Evolutionary conservation across 2,888 invertebrate species (phyloP), one percentile per base, ranked within the genome.

Genomic region (Netelia melanura): DNA sequence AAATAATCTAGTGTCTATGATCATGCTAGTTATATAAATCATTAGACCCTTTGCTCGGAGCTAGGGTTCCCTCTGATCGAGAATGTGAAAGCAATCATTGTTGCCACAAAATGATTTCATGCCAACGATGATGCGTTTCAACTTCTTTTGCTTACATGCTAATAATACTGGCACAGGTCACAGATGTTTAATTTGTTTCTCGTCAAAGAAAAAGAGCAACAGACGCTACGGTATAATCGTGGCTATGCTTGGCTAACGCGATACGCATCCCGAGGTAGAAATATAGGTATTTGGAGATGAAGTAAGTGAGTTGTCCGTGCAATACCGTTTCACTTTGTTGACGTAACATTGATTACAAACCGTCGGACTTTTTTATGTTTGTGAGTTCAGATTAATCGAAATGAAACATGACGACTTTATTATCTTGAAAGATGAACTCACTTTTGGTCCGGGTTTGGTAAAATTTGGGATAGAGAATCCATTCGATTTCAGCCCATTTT

Each of bases 141-240:
- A 54, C 58, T 81, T 70, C 71, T 75, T 38, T 79, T 56, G 58
- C 75, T 88, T 86, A 86, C 30, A 43, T 72, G 67, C 76, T 86
- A 87, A 62, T 87, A 88, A 88, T 88, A 88, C 88, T 87, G 87
- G 84, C 87, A 85, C 87, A 87, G 87, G 87, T 88, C 86, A 82
- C 86, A 88, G 88, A 88, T 88, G 88, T 86, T 71, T 9, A 61
- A 43, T 61, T 58, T 74, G 21, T 21, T 65, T 56, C 58, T 56
- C 14, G 38, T 25, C 44, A 61, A n/a, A 74, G 61, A 44, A 9
- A 62, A 54, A 14, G 38, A 75, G 38, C 6, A 44, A 64, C 48
- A 56, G 9, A 58, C 17, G 30, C 58, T 58, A 48, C 38, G 77
- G 48, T 54, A 43, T 71, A 48, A 74, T 67, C 58, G 44, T 43